Base-by-base conservation (phyloP, 1,140 invertebrate genomes). In the Anastatus disparis region DNA sequence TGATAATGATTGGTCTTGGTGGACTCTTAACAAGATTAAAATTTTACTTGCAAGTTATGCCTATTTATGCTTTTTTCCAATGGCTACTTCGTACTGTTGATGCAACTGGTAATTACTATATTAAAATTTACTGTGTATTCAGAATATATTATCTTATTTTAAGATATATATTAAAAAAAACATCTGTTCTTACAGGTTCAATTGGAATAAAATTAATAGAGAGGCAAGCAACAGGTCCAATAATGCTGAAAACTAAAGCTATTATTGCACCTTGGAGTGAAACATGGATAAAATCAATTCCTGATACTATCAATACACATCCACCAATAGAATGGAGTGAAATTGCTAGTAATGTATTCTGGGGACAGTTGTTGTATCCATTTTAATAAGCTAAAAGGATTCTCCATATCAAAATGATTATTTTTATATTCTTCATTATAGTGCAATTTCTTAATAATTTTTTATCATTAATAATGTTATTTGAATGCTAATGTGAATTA, bases 41-140 rank as follows among this genome's bases (percentile, higher is more conserved):
- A 70, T 89, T 90, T 78, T 78, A 89, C 10, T 76, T 94, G n/a
- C 90, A 91, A 81, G 86, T 87, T 35, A 83, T 91, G 65, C 92
- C 93, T 38, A 72, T 91, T n/a, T 93, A 91, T 82, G 86, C 89
- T n/a, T 78, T 90, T 24, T 70, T 88, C 7, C 82, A 91, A 26
- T 92, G 92, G 90, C 40, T 92, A 7, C 78, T 89, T 27, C 82
- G 83, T 46, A 91, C 91, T 59, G 81, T 87, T 55, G 87, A 84
- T 76, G 86, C 90, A 20, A 86, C 88, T 73, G 90, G 92, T 91
- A 83, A 87, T 84, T 86, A 6, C 31, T 35, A 35, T 35, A 35
- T 35, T 6, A 35, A 35, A 35, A 35, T 10, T 35, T 6, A 35
- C 10, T 10, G 4, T 35, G 4, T 10, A 35, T 35, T 6, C 31